Evolutionary conservation across 2,113 vertebrate species (phyloP), one percentile per base, ranked within the genome.

Genomic region (Petroica traversi): DNA sequence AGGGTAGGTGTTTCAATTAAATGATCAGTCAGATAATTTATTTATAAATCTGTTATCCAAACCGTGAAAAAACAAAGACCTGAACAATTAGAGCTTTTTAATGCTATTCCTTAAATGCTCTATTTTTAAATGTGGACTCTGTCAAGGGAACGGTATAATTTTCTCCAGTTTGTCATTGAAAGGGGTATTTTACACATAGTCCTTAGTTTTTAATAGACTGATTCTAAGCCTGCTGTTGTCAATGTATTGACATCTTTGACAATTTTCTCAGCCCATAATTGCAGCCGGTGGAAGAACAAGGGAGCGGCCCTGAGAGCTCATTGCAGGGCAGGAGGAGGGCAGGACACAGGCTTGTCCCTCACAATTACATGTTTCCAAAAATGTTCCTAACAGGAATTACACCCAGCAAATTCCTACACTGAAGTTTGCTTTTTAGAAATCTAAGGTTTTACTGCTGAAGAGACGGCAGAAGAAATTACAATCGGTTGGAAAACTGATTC

Each of bases 41-140:
- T 58, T 80, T 89, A 62, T 89, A 78, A 96, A 89, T 34, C 38
- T 94, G 69, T 89, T 94, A 87, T 40, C 51, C 75, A 92, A 77
- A 82, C 52, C 79, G 79, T 79, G 61, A 89, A 62, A 85, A 94
- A 82, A 76, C 36, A 85, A 41, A 69, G 33, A 43, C 9, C 48
- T 9, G 76, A 91, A 93, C 64, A 91, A 86, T 79, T 67, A 49
- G 18, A 89, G 33, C 3, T 77, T 87, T 85, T 90, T 79, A 8
- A 25, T 89, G n/a, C 33, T 85, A 33, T 73, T 92, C 25, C 34
- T 95, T 76, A 75, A 89, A 85, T 88, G 43, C 13, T 81, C 20
- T 48, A 2, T 46, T 92, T 94, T 74, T 83, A 52, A 91, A 67
- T 52, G 68, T 85, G 31, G 52, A 33, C 59, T 72, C 71, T 66